Conservation (phyloP, 2,797 vertebrate genomes). For the Sorex maritimensis region DNA sequence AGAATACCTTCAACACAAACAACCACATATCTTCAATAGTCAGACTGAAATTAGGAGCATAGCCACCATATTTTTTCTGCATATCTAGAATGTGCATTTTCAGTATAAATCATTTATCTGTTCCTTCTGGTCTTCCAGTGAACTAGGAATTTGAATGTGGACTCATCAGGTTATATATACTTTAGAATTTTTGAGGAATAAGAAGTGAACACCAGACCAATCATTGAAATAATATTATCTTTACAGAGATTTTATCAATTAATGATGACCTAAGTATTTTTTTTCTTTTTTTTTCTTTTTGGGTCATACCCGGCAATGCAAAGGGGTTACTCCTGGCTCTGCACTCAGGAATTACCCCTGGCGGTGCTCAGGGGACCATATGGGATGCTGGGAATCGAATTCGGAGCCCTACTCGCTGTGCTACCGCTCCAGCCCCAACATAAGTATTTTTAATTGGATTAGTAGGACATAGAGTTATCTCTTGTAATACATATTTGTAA, state of each 20-base stretch:
- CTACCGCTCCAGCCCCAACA: no score
- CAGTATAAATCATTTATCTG: background rate
- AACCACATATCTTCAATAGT: background rate
- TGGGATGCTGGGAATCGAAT: no score
- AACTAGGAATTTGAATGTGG: conserved; percentile 11
- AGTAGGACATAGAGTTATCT: background rate
- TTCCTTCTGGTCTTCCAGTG: background rate
- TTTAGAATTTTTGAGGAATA: background rate
- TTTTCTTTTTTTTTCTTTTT: no score
- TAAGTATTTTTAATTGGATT: conserved; percentile 12
- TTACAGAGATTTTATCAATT: conserved; percentile 13
- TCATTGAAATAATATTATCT: conserved; percentile 9
- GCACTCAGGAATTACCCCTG: no score
- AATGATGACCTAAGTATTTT: background rate
- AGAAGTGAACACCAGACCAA: background rate
- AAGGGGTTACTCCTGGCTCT: no score
- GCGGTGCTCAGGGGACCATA: no score
- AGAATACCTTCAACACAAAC: background rate
- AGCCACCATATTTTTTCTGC: background rate
- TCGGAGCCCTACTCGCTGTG: no score
- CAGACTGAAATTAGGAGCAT: conserved; percentile 6
- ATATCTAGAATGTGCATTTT: conserved; percentile 31
- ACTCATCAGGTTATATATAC: background rate
- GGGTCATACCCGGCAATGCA: no score
- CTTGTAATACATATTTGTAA: background rate